Conservation (phyloP, 2,797 vertebrate genomes). For the Rhinophrynus dorsalis region DNA sequence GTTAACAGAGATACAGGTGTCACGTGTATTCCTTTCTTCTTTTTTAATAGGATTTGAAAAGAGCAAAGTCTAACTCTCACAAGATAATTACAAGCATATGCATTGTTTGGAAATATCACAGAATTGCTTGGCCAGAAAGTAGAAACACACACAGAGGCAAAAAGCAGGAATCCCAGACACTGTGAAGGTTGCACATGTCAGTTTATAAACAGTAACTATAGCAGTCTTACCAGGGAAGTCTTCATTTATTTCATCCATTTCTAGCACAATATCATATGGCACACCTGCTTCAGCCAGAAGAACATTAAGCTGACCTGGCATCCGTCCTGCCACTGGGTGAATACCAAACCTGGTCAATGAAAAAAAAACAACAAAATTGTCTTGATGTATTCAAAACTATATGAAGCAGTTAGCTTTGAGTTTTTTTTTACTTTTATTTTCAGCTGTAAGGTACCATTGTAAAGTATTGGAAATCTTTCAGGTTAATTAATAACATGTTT, state of each 20-base stretch:
- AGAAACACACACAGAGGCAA: neutral
- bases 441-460: no score
- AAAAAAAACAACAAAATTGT: no score
- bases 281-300: constrained; percentile 78
- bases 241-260: constrained; percentile 84
- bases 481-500: no score
- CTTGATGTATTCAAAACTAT: no score
- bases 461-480: no score
- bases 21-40: no score
- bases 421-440: no score
- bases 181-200: constrained; percentile 1
- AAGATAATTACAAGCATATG: constrained; percentile 29
- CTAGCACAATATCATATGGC: constrained; percentile 77
- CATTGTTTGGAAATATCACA: constrained; percentile 32
- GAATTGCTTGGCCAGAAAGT: constrained; percentile 13
- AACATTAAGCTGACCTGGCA: constrained; percentile 79
- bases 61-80: no score
- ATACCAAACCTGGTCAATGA: constrained; percentile 83
- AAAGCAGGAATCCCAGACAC: neutral
- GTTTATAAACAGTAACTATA: neutral
- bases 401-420: no score
- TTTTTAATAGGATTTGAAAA: no score
- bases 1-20: no score
- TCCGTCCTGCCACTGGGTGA: constrained; percentile 77
- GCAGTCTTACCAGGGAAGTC: constrained; percentile 73